A percentile compares a stretch with the other conserved stretches of the same genome.
phyloP scores from a whole-genome alignment of 2,113 vertebrate species.

The Chlamydotis undulata region DNA sequence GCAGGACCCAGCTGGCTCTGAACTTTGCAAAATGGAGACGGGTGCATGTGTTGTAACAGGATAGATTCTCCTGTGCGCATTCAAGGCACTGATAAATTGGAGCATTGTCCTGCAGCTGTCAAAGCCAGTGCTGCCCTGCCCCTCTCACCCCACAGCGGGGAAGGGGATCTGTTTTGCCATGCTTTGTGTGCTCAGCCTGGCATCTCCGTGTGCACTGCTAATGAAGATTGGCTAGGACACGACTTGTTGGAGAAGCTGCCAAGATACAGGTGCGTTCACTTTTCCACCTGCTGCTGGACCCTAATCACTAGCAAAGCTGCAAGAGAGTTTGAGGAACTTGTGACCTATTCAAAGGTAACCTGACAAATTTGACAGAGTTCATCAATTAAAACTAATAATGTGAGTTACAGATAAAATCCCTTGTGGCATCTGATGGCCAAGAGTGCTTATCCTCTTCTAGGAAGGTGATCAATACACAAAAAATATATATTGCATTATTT shows the following conservation, averaged over 20 bases:
- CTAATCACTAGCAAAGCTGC: background rate
- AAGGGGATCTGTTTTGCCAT: background rate
- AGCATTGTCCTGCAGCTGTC: background rate
- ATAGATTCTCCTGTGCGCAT: accelerated
- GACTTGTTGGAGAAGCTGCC: background rate
- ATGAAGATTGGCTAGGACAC: accelerated
- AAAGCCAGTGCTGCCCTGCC: accelerated
- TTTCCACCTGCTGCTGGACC: background rate
- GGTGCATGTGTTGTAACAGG: background rate
- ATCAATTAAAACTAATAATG: background rate
- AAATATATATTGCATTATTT: background rate
- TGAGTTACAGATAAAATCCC: background rate
- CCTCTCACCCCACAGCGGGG: background rate
- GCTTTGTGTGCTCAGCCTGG: background rate
- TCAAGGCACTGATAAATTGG: background rate
- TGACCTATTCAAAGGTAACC: background rate
- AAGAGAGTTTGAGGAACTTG: background rate
- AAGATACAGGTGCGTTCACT: background rate
- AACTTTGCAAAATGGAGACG: background rate
- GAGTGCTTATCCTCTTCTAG: background rate
- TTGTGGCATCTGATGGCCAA: background rate
- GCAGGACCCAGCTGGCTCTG: background rate
- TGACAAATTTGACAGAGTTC: background rate
- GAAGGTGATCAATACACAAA: background rate
- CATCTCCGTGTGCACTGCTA: background rate